These are phyloP conservation scores for Sipha flava DNA, from an alignment of 1,140 invertebrate species.

Conservation along the genomic window DNA sequence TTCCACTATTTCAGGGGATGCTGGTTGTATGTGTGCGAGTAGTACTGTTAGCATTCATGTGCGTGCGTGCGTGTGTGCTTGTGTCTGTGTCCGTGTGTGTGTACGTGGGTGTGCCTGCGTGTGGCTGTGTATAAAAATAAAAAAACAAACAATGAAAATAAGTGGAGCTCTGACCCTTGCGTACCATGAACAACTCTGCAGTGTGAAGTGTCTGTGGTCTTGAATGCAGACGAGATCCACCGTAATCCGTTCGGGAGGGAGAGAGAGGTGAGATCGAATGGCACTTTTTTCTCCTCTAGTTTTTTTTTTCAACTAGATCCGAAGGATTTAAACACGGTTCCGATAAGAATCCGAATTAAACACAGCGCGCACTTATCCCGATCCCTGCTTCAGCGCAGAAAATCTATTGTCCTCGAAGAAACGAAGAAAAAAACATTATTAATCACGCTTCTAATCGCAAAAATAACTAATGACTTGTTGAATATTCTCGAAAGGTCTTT, in stretches of 20 bases:
- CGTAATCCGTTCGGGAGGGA: not conserved
- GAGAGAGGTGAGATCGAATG: not conserved
- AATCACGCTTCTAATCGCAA: not conserved
- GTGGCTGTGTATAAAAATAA: too few species aligned
- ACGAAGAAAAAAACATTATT: not conserved
- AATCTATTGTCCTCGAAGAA: not conserved
- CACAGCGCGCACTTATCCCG: not conserved
- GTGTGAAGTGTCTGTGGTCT: not conserved
- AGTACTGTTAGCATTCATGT: too few species aligned
- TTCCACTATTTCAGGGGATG: not conserved
- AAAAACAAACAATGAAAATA: not conserved
- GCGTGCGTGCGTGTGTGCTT: too few species aligned
- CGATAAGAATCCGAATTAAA: constrained; percentile 1
- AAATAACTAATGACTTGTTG: constrained; percentile 23
- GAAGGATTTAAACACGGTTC: not conserved
- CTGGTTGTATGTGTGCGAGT: not conserved
- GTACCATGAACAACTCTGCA: not conserved
- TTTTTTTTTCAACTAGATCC: not conserved
- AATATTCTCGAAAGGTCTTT: not conserved
- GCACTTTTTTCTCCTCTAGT: not conserved
- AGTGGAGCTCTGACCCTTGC: not conserved
- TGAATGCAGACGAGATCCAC: not conserved
- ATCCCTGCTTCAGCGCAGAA: not conserved
- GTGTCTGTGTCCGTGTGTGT: too few species aligned
- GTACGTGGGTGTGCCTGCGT: too few species aligned